Evolutionary conservation across 2,797 vertebrate genomes (phyloP).

Genomic region (Lophius americanus): DNA sequence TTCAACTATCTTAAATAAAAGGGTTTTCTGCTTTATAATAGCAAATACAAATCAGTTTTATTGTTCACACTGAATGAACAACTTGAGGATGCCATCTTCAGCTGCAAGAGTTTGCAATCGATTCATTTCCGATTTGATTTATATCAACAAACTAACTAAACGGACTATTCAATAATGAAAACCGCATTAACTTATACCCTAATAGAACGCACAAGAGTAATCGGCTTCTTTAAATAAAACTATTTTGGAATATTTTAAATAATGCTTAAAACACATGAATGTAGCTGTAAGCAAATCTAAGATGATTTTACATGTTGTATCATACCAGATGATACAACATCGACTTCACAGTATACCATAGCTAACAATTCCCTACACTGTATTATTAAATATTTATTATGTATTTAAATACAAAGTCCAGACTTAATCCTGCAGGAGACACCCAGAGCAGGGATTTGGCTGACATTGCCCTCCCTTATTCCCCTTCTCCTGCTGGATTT

Average conservation of each 20-base stretch:
- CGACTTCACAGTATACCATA: too few relatives aligned
- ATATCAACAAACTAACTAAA: neutral
- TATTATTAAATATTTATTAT: too few relatives aligned
- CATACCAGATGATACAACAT: too few relatives aligned
- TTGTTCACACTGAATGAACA: neutral
- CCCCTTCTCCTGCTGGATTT: neutral
- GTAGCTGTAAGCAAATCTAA: neutral
- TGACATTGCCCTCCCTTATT: conserved; percentile 4
- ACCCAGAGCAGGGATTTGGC: conserved; percentile 71
- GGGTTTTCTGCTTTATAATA: neutral
- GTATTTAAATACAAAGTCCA: neutral
- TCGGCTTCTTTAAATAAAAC: too few relatives aligned
- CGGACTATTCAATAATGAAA: neutral
- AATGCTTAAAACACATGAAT: neutral
- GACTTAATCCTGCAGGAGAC: conserved; percentile 74
- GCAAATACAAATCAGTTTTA: neutral
- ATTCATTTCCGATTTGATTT: neutral
- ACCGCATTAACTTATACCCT: too few relatives aligned
- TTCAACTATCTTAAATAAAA: neutral
- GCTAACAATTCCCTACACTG: too few relatives aligned
- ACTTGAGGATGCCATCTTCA: neutral
- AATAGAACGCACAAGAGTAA: neutral
- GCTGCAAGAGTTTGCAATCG: neutral
- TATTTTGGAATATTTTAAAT: too few relatives aligned
- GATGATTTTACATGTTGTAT: too few relatives aligned